phyloP scores from a whole-genome alignment of 1,140 invertebrate species.

The Euura lappo region DNA sequence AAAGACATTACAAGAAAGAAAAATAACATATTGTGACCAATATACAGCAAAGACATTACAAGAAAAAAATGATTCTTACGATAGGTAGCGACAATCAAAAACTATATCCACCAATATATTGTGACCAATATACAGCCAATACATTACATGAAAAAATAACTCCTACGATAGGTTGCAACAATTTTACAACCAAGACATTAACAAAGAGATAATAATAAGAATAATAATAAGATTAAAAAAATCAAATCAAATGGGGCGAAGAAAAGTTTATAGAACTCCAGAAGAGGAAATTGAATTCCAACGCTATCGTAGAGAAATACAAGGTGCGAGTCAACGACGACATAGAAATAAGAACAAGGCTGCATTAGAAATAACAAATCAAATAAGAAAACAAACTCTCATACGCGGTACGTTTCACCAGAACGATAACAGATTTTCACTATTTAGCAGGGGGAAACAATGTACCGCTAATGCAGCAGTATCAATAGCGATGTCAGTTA shows the following conservation, averaged over 20 bases:
- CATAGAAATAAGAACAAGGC: not conserved
- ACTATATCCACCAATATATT: not conserved
- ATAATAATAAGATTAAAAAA: not conserved
- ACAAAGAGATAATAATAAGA: not conserved
- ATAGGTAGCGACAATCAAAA: not conserved
- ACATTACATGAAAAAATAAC: not conserved
- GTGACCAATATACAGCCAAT: no score
- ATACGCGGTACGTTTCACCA: no score
- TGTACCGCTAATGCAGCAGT: slow-evolving; percentile 9
- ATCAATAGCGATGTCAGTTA: not conserved
- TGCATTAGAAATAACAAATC: not conserved
- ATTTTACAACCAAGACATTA: not conserved
- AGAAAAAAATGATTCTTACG: no score
- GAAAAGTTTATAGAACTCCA: not conserved
- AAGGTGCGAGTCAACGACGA: not conserved
- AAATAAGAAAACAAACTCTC: not conserved
- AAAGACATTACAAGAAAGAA: no score
- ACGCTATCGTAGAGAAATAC: not conserved
- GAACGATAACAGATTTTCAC: no score
- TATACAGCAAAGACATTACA: no score
- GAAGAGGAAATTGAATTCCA: not conserved
- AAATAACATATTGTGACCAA: no score
- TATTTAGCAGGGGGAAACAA: slow-evolving; percentile 8
- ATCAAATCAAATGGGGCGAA: not conserved
- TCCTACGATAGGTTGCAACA: not conserved